Conservation (phyloP, 2,113 vertebrate species). For the Trinectes maculatus region DNA sequence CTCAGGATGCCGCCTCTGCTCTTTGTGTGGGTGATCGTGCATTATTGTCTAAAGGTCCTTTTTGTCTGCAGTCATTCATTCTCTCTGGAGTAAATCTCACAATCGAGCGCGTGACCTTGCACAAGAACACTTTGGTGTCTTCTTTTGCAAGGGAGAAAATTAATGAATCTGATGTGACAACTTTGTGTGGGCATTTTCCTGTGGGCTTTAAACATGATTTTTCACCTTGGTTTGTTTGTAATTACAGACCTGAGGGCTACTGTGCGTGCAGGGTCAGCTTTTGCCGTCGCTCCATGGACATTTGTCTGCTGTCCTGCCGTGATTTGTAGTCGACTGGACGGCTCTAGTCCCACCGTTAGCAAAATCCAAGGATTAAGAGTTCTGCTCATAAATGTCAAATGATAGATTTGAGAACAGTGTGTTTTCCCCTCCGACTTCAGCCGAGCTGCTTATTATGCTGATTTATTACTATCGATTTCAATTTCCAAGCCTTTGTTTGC, state of each 20-base stretch:
- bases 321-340: slow-evolving; percentile 45
- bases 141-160: not conserved
- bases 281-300: slow-evolving; percentile 29
- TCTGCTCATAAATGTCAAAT: slow-evolving; percentile 67
- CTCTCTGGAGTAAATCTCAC: not conserved
- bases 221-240: slow-evolving; percentile 56
- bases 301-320: slow-evolving; percentile 21
- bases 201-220: slow-evolving; percentile 41
- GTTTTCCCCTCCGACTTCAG: slow-evolving; percentile 43
- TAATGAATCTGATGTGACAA: slow-evolving; percentile 32
- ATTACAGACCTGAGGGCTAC: slow-evolving; percentile 56
- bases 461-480: slow-evolving; percentile 79
- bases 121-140: not conserved
- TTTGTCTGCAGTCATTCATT: not conserved
- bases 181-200: slow-evolving; percentile 34
- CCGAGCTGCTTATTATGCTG: slow-evolving; percentile 72
- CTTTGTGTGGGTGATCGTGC: slow-evolving; percentile 2
- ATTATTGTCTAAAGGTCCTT: not conserved
- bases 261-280: slow-evolving; percentile 37
- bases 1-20: not conserved
- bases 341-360: slow-evolving; percentile 31
- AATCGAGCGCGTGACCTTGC: slow-evolving; percentile 15
- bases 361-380: slow-evolving; percentile 64
- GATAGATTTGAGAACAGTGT: slow-evolving; percentile 60
- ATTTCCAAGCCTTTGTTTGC: slow-evolving; percentile 71